Conservation (phyloP, 2,888 invertebrate genomes). For the Emmelina monodactyla region DNA sequence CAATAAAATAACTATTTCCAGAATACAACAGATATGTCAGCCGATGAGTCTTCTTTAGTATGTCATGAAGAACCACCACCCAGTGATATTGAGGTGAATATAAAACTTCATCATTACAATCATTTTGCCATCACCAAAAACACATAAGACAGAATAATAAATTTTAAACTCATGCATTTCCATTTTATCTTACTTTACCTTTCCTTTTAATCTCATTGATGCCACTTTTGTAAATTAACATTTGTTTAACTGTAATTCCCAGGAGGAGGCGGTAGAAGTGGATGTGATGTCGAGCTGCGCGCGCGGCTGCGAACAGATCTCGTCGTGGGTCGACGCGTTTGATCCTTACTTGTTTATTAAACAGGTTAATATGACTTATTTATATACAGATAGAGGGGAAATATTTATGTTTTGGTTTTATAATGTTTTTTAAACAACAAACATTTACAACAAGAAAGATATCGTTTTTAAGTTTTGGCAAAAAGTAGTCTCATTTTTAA, state of each 20-base stretch:
- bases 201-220: too few relatives aligned
- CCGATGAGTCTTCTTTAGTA: slow-evolving; percentile 35
- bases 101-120: neutral
- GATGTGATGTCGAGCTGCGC: slow-evolving; percentile 47
- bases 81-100: slow-evolving; percentile 32
- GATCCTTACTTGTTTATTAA: slow-evolving; percentile 93
- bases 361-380: slow-evolving; percentile 68
- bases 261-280: slow-evolving; percentile 53
- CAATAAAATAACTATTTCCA: too few relatives aligned
- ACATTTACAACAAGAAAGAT: neutral
- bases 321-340: slow-evolving; percentile 74
- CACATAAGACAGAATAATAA: too few relatives aligned
- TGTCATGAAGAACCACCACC: slow-evolving; percentile 43
- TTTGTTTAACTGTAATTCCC: slow-evolving; percentile 1
- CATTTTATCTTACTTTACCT: too few relatives aligned
- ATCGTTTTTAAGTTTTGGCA: neutral
- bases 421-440: neutral
- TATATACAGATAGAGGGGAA: neutral
- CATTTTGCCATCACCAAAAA: too few relatives aligned
- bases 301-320: slow-evolving; percentile 47
- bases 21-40: slow-evolving; percentile 31
- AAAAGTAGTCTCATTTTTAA: neutral
- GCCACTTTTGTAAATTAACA: too few relatives aligned
- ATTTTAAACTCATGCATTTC: too few relatives aligned
- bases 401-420: slow-evolving; percentile 1